Evolutionary conservation across 2,888 invertebrate genomes (phyloP).

Genomic region (Ephialtes manifestator): DNA sequence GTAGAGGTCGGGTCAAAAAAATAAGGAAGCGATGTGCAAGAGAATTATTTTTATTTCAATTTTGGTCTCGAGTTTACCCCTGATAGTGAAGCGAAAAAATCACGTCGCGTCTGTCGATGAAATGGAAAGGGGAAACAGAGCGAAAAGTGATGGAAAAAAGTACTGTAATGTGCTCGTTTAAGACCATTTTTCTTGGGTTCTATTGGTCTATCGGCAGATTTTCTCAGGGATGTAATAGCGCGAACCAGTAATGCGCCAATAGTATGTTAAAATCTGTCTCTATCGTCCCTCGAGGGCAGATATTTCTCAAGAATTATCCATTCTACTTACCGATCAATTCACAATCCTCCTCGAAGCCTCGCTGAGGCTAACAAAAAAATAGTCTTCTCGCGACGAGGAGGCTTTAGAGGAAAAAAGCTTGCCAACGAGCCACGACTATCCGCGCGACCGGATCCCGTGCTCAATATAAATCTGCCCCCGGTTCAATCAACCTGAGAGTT

Average conservation of each 20-base stretch:
- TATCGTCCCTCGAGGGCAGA: background rate
- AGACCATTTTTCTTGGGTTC: constrained; percentile 5
- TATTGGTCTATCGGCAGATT: constrained; percentile 9
- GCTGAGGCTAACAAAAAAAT: constrained; percentile 20
- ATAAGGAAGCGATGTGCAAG: too few relatives aligned
- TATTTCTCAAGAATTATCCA: constrained; percentile 23
- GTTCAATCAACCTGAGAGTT: constrained; percentile 64
- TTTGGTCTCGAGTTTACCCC: background rate
- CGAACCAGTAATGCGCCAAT: background rate
- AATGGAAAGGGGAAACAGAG: constrained; percentile 10
- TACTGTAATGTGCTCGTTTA: constrained; percentile 9
- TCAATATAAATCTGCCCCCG: constrained; percentile 60
- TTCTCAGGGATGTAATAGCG: background rate
- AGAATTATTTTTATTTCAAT: background rate
- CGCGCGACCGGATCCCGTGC: constrained; percentile 32
- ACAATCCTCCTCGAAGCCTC: constrained; percentile 27
- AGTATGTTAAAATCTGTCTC: constrained; percentile 3
- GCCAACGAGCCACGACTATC: constrained; percentile 40
- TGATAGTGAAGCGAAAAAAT: constrained; percentile 7
- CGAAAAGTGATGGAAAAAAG: constrained; percentile 14
- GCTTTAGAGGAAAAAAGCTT: constrained; percentile 35
- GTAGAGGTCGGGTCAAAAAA: too few relatives aligned
- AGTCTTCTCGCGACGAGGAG: background rate
- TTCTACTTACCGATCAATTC: constrained; percentile 26
- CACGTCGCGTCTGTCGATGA: background rate